These are phyloP conservation scores for Hemiscyllium ocellatum DNA, from an alignment of 2,113 vertebrate species.

Conservation along the genomic window DNA sequence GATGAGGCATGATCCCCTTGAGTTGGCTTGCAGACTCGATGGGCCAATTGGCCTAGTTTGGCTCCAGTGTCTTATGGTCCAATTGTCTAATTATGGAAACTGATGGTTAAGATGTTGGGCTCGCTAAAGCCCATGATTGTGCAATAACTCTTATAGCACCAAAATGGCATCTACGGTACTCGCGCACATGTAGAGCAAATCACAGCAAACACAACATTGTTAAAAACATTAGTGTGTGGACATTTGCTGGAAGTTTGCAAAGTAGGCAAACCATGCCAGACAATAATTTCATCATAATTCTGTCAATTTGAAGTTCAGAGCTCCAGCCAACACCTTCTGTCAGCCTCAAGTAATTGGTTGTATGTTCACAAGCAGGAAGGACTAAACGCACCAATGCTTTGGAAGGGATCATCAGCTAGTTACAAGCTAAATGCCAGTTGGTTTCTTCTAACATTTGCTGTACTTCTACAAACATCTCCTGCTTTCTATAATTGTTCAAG, in stretches of 20 bases:
- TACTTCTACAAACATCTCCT: background rate
- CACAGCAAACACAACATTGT: background rate
- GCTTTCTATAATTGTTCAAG: background rate
- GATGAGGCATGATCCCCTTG: no score
- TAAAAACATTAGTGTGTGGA: background rate
- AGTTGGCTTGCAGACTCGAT: no score
- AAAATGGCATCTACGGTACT: background rate
- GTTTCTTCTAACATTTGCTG: background rate
- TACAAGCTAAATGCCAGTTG: no score
- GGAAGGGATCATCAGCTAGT: no score
- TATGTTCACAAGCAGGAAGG: no score
- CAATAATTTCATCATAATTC: background rate
- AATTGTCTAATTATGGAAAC: background rate
- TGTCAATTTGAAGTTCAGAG: background rate
- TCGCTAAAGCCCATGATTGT: background rate
- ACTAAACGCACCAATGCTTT: no score
- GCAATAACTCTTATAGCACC: background rate
- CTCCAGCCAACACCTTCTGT: no score
- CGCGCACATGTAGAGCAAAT: background rate
- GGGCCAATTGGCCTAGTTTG: no score
- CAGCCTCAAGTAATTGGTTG: no score
- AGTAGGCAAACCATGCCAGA: background rate
- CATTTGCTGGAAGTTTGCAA: background rate
- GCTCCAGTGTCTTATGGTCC: no score
- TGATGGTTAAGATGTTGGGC: background rate